phyloP scores from a whole-genome alignment of 2,797 vertebrate genomes.

The Syngnathus rostellatus region DNA sequence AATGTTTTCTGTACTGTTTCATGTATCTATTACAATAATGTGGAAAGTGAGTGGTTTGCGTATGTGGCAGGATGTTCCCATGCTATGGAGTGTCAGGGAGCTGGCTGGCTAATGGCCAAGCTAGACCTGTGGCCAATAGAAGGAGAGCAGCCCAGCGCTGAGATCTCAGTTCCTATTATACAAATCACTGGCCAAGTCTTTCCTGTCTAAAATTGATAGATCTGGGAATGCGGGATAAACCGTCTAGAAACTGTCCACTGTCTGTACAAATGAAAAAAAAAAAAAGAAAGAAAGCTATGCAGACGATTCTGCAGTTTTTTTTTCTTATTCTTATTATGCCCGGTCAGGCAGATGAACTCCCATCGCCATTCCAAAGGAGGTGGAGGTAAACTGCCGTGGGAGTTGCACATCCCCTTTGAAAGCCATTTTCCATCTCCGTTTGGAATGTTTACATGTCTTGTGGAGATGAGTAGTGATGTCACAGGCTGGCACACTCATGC shows the following conservation, averaged over 20 bases:
- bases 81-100: constrained; percentile 74
- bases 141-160: constrained; percentile 45
- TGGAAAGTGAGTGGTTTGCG: constrained; percentile 23
- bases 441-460: constrained; percentile 46
- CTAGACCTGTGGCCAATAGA: constrained; percentile 65
- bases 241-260: constrained; percentile 17
- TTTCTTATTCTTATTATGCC: constrained; percentile 17
- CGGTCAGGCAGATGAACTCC: constrained; percentile 20
- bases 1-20: constrained; percentile 24
- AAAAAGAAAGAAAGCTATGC: constrained; percentile 24
- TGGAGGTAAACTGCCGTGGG: constrained; percentile 12
- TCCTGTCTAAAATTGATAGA: constrained; percentile 46
- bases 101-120: constrained; percentile 70
- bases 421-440: constrained; percentile 46
- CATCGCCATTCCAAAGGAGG: constrained; percentile 20
- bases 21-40: constrained; percentile 28
- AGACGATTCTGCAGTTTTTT: constrained; percentile 36
- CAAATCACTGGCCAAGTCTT: constrained; percentile 37
- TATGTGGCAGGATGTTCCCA: constrained; percentile 76
- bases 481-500: constrained; percentile 46
- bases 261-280: constrained; percentile 33
- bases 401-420: constrained; percentile 47
- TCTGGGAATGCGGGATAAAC: constrained; percentile 30
- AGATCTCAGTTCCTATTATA: constrained; percentile 66
- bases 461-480: constrained; percentile 60